Conservation (phyloP, 2,797 vertebrate species). For the Psittacula echo region DNA sequence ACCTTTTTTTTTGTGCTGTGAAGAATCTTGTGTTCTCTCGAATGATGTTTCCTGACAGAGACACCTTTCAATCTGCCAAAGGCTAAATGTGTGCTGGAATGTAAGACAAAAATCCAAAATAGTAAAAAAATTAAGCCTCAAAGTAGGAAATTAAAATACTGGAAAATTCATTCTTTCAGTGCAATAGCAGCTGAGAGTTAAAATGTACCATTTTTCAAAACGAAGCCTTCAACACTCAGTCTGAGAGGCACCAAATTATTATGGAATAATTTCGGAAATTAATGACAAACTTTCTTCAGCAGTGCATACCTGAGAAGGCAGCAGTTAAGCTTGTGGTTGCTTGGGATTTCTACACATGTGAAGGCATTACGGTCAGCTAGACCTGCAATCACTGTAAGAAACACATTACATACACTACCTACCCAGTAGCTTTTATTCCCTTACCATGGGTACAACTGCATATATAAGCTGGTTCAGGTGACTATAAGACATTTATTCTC, state of each 20-base stretch:
- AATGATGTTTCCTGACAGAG: constrained; percentile 75
- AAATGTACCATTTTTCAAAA: neutral
- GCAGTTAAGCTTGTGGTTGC: neutral
- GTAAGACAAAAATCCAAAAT: neutral
- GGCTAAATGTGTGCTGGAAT: constrained; percentile 19
- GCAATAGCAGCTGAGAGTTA: neutral
- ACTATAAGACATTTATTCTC: neutral
- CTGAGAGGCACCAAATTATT: neutral
- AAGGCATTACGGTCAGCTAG: neutral
- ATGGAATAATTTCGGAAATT: neutral
- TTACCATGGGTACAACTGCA: neutral
- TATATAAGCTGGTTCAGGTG: neutral
- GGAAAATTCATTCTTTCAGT: neutral
- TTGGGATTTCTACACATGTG: neutral
- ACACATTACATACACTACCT: no score
- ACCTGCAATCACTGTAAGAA: neutral
- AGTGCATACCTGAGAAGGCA: neutral
- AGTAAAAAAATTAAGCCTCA: neutral
- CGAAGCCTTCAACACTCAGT: neutral
- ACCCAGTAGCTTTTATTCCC: neutral
- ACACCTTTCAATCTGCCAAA: constrained; percentile 53
- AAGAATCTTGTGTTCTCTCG: constrained; percentile 66
- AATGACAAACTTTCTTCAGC: neutral
- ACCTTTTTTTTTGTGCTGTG: constrained; percentile 71
- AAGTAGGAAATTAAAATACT: neutral